Evolutionary conservation across 2,797 vertebrate genomes (phyloP).

Genomic region (Etheostoma nigrum): DNA sequence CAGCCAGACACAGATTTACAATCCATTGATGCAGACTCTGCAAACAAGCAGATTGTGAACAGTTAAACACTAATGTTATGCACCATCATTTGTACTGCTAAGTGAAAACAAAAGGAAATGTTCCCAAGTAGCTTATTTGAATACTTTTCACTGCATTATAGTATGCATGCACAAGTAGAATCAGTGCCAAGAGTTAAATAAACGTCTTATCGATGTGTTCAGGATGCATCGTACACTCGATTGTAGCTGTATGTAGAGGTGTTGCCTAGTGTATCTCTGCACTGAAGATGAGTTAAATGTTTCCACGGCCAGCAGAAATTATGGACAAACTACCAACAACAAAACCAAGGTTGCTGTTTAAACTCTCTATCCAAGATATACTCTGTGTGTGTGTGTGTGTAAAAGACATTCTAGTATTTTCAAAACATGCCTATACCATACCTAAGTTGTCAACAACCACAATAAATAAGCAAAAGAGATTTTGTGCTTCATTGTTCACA

Average conservation of each 20-base stretch:
- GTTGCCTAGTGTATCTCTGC: background rate
- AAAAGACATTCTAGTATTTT: constrained; percentile 64
- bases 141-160: constrained; percentile 30
- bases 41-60: constrained; percentile 29
- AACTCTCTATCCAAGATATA: constrained; percentile 59
- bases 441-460: constrained; percentile 43
- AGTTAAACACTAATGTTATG: constrained; percentile 29
- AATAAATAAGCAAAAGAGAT: constrained; percentile 44
- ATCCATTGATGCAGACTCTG: constrained; percentile 11
- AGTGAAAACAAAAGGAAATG: constrained; percentile 32
- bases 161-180: constrained; percentile 35
- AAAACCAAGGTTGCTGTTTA: constrained; percentile 47
- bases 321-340: constrained; percentile 29
- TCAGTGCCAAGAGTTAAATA: constrained; percentile 9
- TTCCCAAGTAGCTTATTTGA: constrained; percentile 10
- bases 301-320: constrained; percentile 30
- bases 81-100: constrained; percentile 8
- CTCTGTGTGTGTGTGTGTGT: no score
- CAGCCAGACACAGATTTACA: constrained; percentile 23
- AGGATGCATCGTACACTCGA: constrained; percentile 13
- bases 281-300: constrained; percentile 38
- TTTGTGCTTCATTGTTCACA: constrained; percentile 72
- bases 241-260: background rate
- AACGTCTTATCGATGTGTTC: background rate
- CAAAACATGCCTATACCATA: constrained; percentile 52